phyloP scores from a whole-genome alignment of 2,113 vertebrate genomes.

The Thomomys bottae region DNA sequence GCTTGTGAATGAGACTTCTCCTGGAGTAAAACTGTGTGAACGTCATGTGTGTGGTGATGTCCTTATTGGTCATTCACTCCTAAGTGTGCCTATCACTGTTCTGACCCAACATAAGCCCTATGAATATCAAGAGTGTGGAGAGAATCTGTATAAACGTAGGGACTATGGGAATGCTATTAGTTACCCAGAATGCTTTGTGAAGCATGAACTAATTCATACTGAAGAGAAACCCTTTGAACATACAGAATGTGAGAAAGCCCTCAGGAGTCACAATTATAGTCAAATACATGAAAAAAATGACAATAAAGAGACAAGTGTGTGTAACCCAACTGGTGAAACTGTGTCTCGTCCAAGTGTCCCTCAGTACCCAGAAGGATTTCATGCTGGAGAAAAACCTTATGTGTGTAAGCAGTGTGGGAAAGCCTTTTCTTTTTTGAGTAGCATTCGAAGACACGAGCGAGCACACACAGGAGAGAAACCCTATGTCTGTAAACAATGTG shows the following conservation, averaged over 20 bases:
- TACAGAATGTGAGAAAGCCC: neutral
- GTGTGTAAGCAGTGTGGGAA: conserved; percentile 21
- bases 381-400: neutral
- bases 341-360: neutral
- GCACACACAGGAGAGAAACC: neutral
- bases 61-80: neutral
- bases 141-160: neutral
- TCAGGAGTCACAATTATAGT: neutral
- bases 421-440: neutral
- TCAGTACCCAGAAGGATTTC: neutral
- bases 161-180: neutral
- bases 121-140: neutral
- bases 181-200: neutral
- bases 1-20: neutral
- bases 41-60: neutral
- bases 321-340: neutral
- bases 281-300: neutral
- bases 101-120: neutral
- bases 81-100: neutral
- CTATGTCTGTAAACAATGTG: neutral
- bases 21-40: neutral
- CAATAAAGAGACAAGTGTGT: neutral
- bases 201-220: neutral
- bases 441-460: conserved; percentile 12
- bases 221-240: neutral